Conservation (phyloP, 2,888 invertebrate genomes). For the Cosmia pyralina region DNA sequence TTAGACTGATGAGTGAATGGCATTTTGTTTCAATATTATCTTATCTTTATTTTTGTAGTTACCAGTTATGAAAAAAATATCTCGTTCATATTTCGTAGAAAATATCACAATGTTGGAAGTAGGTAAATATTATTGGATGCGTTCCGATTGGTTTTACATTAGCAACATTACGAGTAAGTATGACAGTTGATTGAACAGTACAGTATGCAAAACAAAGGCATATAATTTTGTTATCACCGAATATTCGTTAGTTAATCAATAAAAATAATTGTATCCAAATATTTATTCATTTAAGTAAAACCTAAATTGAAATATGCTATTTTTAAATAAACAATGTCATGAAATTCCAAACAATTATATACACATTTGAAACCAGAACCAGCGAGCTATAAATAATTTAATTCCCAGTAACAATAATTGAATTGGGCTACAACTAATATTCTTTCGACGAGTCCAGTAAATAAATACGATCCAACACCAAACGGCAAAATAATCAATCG, state of each 20-base stretch:
- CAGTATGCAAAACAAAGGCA: conserved; percentile 14
- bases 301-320: neutral
- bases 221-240: conserved; percentile 1
- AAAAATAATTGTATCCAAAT: neutral
- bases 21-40: too few relatives aligned
- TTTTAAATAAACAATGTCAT: conserved; percentile 11
- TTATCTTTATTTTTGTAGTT: too few relatives aligned
- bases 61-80: too few relatives aligned
- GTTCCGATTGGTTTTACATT: conserved; percentile 26
- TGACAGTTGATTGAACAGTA: conserved; percentile 27
- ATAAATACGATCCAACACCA: conserved; percentile 14
- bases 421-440: conserved; percentile 16
- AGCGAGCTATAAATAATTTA: conserved; percentile 9
- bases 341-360: conserved; percentile 1
- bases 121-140: conserved; percentile 12
- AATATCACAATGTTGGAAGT: neutral
- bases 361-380: conserved; percentile 13
- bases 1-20: too few relatives aligned
- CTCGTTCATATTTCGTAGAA: too few relatives aligned
- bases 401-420: conserved; percentile 18
- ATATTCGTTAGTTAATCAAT: neutral
- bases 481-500: conserved; percentile 39
- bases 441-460: conserved; percentile 3
- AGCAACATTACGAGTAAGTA: neutral
- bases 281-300: neutral